Conservation (phyloP, 2,888 invertebrate genomes). For the Pelosia muscerda region DNA sequence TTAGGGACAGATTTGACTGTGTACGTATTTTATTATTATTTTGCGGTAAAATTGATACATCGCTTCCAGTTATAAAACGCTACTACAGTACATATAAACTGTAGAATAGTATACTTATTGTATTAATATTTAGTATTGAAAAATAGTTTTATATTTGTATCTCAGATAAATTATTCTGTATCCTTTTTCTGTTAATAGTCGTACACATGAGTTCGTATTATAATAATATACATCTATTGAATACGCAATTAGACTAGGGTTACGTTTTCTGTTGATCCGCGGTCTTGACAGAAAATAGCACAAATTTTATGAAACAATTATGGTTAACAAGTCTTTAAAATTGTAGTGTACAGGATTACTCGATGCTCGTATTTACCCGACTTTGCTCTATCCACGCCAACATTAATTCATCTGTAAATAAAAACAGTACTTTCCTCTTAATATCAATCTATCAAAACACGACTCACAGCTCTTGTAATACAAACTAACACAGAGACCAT, state of each 20-base stretch:
- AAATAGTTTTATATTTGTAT: too few relatives aligned
- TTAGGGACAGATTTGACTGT: not conserved
- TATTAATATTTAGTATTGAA: too few relatives aligned
- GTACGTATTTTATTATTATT: too few relatives aligned
- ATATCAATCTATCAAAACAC: slow-evolving; percentile 42
- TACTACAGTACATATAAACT: too few relatives aligned
- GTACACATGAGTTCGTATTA: too few relatives aligned
- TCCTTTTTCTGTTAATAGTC: too few relatives aligned
- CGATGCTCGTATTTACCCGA: not conserved
- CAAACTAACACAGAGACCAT: slow-evolving; percentile 42
- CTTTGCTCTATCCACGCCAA: not conserved
- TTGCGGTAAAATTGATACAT: too few relatives aligned
- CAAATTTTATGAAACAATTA: not conserved
- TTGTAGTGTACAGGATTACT: not conserved
- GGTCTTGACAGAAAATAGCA: not conserved
- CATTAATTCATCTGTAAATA: slow-evolving; percentile 12
- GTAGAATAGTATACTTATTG: too few relatives aligned
- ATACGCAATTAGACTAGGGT: too few relatives aligned
- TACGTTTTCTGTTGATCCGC: not conserved
- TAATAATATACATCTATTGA: too few relatives aligned
- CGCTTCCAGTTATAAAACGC: too few relatives aligned
- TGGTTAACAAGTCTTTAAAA: not conserved
- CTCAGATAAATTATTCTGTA: too few relatives aligned
- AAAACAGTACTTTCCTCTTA: slow-evolving; percentile 32
- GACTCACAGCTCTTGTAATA: slow-evolving; percentile 36